Percentiles rank a stretch among this genome's conserved stretches.
phyloP scores from a whole-genome alignment of 2,113 vertebrate genomes.

The Parotia lawesii region DNA sequence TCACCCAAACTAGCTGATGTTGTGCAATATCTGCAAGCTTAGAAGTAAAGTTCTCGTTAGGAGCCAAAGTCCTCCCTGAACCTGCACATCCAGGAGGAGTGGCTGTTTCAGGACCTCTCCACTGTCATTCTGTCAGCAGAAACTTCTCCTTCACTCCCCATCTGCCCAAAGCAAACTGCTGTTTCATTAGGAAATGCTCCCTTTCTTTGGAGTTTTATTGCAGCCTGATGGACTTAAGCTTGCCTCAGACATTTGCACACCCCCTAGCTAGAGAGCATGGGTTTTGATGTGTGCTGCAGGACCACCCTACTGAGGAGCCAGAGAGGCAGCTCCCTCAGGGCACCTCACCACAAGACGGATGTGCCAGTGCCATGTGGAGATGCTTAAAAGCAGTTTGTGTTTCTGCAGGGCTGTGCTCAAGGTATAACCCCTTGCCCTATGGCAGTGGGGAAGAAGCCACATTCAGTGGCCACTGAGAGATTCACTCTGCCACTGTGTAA shows the following conservation, averaged over 20 bases:
- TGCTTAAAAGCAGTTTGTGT: background rate
- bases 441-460: background rate
- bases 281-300: background rate
- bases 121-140: background rate
- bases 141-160: background rate
- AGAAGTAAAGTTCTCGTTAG: background rate
- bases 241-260: background rate
- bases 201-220: background rate
- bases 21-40: background rate
- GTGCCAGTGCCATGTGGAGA: background rate
- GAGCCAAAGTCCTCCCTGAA: background rate
- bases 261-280: background rate
- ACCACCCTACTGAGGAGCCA: rapidly evolving
- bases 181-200: background rate
- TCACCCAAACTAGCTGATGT: background rate
- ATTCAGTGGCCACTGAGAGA: background rate
- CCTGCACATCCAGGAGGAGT: background rate
- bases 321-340: background rate
- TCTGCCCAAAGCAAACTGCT: background rate
- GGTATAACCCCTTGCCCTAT: background rate
- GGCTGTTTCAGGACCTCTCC: background rate
- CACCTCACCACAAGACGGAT: rapidly evolving
- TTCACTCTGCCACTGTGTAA: background rate
- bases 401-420: background rate
- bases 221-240: background rate